Evolutionary conservation across 1,140 invertebrate species (phyloP).

Genomic region (Maniola jurtina): DNA sequence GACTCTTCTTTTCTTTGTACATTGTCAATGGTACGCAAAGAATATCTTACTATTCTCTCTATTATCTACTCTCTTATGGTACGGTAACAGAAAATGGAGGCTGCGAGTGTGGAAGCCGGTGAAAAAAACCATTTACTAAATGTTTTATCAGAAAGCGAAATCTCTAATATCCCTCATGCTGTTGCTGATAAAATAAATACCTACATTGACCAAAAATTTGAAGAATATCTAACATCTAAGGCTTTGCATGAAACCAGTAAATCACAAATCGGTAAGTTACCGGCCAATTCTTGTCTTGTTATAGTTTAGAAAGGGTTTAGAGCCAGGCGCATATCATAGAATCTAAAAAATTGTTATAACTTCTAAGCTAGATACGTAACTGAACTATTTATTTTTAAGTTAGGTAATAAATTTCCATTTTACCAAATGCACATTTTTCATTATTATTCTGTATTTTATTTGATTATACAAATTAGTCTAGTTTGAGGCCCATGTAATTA

Average conservation of each 20-base stretch:
- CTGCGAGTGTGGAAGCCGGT: slow-evolving; percentile 61
- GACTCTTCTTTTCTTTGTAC: too few species aligned
- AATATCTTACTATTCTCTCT: not conserved
- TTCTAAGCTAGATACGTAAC: not conserved
- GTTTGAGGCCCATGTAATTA: too few species aligned
- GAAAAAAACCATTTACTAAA: slow-evolving; percentile 70
- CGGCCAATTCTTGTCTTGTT: slow-evolving; percentile 33
- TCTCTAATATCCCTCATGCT: slow-evolving; percentile 51
- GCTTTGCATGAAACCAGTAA: slow-evolving; percentile 82
- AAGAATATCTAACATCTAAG: slow-evolving; percentile 85
- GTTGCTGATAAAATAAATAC: slow-evolving; percentile 80
- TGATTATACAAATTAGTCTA: too few species aligned
- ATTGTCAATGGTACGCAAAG: too few species aligned
- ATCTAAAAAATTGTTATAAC: not conserved
- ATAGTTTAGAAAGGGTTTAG: not conserved
- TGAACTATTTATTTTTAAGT: too few species aligned
- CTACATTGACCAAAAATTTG: slow-evolving; percentile 82
- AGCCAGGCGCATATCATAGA: not conserved
- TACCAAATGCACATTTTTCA: too few species aligned
- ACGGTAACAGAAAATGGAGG: slow-evolving; percentile 63
- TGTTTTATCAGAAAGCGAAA: slow-evolving; percentile 70
- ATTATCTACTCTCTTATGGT: slow-evolving; percentile 18
- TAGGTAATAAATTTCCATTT: too few species aligned
- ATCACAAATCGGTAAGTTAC: slow-evolving; percentile 80
- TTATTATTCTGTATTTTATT: too few species aligned